A percentile compares a stretch with the other conserved stretches of the same genome.
Evolutionary conservation across 35 echinoderm and acorn worm species (phyloP).

Genomic region (Ptychodera flava): DNA sequence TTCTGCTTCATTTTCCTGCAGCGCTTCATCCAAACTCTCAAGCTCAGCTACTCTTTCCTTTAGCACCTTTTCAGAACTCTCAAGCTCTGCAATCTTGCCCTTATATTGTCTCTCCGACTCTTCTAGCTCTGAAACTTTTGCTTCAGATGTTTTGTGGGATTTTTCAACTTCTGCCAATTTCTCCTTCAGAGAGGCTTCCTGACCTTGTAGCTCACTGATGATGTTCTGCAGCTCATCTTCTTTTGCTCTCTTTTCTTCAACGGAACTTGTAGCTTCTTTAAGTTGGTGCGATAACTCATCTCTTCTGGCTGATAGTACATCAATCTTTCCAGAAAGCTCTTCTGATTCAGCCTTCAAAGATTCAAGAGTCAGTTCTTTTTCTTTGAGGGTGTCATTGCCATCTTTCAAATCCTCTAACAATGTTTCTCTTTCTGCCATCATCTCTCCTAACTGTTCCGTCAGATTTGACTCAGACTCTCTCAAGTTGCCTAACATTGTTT

Average conservation of each 20-base stretch:
- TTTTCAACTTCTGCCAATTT: no score
- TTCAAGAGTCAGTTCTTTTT: neutral
- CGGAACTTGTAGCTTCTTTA: neutral
- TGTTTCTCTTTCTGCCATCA: neutral
- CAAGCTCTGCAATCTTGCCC: neutral
- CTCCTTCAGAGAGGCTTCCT: no score
- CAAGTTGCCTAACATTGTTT: neutral
- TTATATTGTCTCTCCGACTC: conserved; percentile 9
- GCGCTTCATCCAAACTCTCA: neutral
- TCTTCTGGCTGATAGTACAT: conserved; percentile 24
- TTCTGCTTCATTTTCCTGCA: neutral
- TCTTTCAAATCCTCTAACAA: neutral
- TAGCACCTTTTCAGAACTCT: neutral
- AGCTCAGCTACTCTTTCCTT: neutral
- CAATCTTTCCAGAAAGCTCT: neutral
- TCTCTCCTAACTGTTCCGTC: neutral
- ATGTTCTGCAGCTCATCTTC: neutral
- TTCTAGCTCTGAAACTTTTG: conserved; percentile 2
- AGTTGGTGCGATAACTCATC: conserved; percentile 13
- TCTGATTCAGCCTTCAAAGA: conserved; percentile 13
- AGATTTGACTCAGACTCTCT: neutral
- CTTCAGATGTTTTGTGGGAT: no score
- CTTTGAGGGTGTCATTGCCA: neutral
- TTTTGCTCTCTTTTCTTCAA: neutral
- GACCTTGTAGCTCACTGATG: neutral